Conservation (phyloP, 2,888 invertebrate genomes). For the Baronia brevicornis region DNA sequence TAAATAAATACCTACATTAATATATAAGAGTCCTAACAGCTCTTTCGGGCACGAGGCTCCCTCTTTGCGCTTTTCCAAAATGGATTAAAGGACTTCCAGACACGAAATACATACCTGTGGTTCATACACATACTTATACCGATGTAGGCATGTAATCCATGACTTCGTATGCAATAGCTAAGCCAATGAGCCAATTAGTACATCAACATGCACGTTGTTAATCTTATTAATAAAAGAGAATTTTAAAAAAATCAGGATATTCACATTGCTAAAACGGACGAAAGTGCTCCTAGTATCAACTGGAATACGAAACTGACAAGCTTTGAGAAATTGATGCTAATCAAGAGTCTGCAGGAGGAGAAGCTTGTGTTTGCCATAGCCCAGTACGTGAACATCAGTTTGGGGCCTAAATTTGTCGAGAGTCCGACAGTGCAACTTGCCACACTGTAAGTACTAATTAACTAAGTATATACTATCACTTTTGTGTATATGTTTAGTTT, state of each 20-base stretch:
- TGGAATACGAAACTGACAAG: constrained; percentile 80
- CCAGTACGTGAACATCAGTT: constrained; percentile 84
- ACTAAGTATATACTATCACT: background rate
- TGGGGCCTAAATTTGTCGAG: constrained; percentile 88
- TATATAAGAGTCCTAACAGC: too few relatives aligned
- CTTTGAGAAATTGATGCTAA: constrained; percentile 88
- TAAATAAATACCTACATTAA: too few relatives aligned
- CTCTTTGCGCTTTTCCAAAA: too few relatives aligned
- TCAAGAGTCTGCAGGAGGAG: constrained; percentile 86
- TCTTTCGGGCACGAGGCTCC: too few relatives aligned
- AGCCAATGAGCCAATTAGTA: background rate
- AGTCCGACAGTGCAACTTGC: constrained; percentile 84
- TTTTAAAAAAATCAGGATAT: constrained; percentile 77
- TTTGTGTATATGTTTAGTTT: background rate
- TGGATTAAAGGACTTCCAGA: too few relatives aligned
- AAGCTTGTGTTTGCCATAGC: constrained; percentile 88
- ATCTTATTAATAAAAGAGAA: background rate
- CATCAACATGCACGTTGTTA: background rate
- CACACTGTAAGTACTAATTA: constrained; percentile 74
- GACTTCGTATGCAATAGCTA: too few relatives aligned
- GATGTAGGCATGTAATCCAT: too few relatives aligned
- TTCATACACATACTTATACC: too few relatives aligned
- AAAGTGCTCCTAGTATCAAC: constrained; percentile 37
- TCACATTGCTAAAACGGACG: constrained; percentile 61
- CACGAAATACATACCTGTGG: too few relatives aligned